Evolutionary conservation across 2,797 vertebrate species (phyloP), one percentile per base, ranked within the genome.

Genomic region (Sebastes wilsoni): DNA sequence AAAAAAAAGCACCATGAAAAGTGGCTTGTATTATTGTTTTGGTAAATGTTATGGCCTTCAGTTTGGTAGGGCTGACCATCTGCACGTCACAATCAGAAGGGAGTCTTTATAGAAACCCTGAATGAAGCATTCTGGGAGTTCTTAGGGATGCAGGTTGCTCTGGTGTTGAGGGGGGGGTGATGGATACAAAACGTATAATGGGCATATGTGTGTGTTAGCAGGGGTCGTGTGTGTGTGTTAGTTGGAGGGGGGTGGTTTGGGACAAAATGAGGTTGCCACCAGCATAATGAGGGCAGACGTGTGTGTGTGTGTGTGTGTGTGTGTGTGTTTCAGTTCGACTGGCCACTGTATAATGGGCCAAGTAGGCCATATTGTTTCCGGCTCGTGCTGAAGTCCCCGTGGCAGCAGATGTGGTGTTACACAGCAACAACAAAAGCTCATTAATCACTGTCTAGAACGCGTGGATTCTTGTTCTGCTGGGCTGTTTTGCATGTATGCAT

Each of bases 331-430:
- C 36, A 85, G 56, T 70, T 66, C 6, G 34, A 81, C 77, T 58
- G 80, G 80, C 80, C 83, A 66, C 81, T 86, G 81, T 81, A 83
- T 89, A 90, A 92, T 90, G 77, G 82, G 80, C 84, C 74, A 73
- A 88, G 60, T 62, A 75, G 83, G 78, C 78, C 83, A 82, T 88
- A 92, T 94, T 95, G 94, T 95, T 93, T 92, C 86, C 28, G 83
- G 84, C 92, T 93, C 70, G 86, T 94, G 94, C 90, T 92, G 88
- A 82, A 85, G 75, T 89, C 89, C 82, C 81, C n/a, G 56, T 82
- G 82, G 92, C 81, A 94, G 95, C 95, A 96, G 94, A 95, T 96
- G 95, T 90, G 90, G 84, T 80, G 84, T 89, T 91, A 92, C 88
- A 78, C 86, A 89, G 88, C 84, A 83, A 85, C 92, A 88, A 89